Evolutionary conservation across 1,140 invertebrate genomes (phyloP), one percentile per base, ranked within the genome.

Genomic region (Trichonephila clavipes): DNA sequence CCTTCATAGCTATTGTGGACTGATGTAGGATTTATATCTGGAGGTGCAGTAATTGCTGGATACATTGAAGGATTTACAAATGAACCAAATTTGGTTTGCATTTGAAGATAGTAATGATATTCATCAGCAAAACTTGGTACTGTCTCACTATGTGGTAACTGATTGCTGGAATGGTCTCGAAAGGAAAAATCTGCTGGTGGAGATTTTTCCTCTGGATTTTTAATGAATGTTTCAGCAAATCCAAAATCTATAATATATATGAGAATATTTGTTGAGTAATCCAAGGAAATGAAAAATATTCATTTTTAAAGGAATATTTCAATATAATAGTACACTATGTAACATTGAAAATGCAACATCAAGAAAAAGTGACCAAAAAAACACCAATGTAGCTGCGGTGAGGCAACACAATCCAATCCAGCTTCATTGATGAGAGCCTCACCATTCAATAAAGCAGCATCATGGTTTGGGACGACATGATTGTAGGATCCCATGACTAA

Each of bases 91-190:
- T 18, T 28, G 58, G 88, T 72, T 58, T 89, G 64, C 58, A 51
- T 69, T 16, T 64, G 88, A n/a, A 89, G 40, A 58, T 89, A 89
- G 28, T 89, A 72, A 58, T 72, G 88, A 24, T 58, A 64, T n/a
- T 89, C 64, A 77, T 89, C 66, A 18, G 18, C 34, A 21, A 72
- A 89, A 34, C 72, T 89, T 28, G 44, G 44, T 10, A 58, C 18
- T 4, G 51, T 59, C 21, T 59, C 82, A 24, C 21, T 44, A 59
- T 58, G 44, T 8, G 58, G 44, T 19, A 85, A n/a, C 24, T 85
- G 40, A 58, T 85, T 85, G 44, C 82, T 85, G 82, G 82, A 85
- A 51, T 59, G 82, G 2, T 59, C 82, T 10, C 19, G 44, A n/a
- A 44, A 21, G 18, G n/a, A 34, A 81, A 24, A 28, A 16, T 59